Conservation (phyloP, 2,888 invertebrate species). For the Drosophila lutescens region DNA sequence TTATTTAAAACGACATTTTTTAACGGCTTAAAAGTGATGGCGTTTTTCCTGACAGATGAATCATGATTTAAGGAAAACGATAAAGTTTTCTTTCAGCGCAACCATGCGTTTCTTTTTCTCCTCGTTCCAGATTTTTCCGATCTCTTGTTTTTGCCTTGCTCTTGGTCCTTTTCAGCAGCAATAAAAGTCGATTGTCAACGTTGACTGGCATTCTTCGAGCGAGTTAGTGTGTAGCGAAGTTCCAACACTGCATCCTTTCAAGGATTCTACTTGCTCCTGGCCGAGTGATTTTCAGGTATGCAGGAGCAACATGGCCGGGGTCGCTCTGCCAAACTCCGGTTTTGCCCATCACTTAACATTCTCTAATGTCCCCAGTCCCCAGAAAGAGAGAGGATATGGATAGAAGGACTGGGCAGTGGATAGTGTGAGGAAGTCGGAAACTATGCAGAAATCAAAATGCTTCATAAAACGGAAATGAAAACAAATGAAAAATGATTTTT, state of each 20-base stretch:
- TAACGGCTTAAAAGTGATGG: too few species aligned
- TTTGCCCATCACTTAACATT: conserved; percentile 71
- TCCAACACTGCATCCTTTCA: conserved; percentile 39
- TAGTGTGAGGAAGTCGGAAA: conserved; percentile 21
- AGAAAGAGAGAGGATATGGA: not conserved
- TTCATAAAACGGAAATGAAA: conserved; percentile 77
- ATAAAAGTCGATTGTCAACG: conserved; percentile 78
- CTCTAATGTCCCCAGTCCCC: conserved; percentile 42
- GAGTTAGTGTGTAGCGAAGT: conserved; percentile 30
- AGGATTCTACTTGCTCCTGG: conserved; percentile 28
- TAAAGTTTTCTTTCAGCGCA: conserved; percentile 5
- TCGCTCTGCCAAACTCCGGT: conserved; percentile 6
- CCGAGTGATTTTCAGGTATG: conserved; percentile 55
- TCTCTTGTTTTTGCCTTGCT: conserved; percentile 14
- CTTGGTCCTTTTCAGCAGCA: conserved; percentile 62
- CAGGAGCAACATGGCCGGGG: conserved; percentile 23
- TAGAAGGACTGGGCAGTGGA: not conserved
- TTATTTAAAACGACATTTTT: not conserved
- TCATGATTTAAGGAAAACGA: not conserved
- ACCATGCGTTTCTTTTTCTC: conserved; percentile 4
- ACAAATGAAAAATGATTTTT: conserved; percentile 79
- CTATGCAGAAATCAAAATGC: conserved; percentile 71
- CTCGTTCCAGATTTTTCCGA: conserved; percentile 3
- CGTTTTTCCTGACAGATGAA: too few species aligned
- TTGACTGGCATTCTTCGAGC: conserved; percentile 55